These are phyloP conservation scores for Palythoa heliodiscus DNA, from an alignment of 92 coral and sea anemone species.

Conservation along the genomic window DNA sequence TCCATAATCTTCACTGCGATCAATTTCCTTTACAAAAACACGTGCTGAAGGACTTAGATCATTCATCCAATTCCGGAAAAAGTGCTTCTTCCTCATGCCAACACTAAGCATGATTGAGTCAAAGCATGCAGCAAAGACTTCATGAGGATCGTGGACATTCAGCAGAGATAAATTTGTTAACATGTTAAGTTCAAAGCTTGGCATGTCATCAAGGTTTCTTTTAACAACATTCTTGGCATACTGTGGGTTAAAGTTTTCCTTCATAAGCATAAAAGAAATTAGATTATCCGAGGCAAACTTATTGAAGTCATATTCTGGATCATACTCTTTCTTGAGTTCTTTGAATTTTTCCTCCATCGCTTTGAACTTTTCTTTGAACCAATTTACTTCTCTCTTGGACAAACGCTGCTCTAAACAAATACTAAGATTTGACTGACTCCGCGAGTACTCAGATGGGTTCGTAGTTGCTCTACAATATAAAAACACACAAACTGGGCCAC, in stretches of 20 bases:
- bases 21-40: slow-evolving; percentile 45
- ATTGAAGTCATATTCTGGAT: slow-evolving; percentile 47
- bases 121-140: slow-evolving; percentile 22
- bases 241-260: slow-evolving; percentile 49
- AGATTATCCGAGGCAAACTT: slow-evolving; percentile 47
- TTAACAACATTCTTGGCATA: slow-evolving; percentile 45
- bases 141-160: slow-evolving; percentile 12
- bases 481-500: slow-evolving; percentile 50
- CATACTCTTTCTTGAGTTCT: background rate
- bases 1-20: slow-evolving; percentile 36
- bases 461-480: slow-evolving; percentile 42
- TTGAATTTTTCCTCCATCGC: slow-evolving; percentile 24
- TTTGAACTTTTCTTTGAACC: slow-evolving; percentile 49
- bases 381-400: slow-evolving; percentile 26
- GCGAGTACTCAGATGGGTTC: slow-evolving; percentile 6
- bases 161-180: slow-evolving; percentile 18
- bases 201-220: slow-evolving; percentile 24
- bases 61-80: slow-evolving; percentile 53
- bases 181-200: background rate
- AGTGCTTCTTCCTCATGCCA: slow-evolving; percentile 5
- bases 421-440: background rate
- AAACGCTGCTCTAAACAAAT: slow-evolving; percentile 44
- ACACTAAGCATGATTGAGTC: slow-evolving; percentile 38
- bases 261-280: slow-evolving; percentile 57
- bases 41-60: slow-evolving; percentile 48